Conservation (phyloP, 2,113 vertebrate species). For the Silurus asotus region DNA sequence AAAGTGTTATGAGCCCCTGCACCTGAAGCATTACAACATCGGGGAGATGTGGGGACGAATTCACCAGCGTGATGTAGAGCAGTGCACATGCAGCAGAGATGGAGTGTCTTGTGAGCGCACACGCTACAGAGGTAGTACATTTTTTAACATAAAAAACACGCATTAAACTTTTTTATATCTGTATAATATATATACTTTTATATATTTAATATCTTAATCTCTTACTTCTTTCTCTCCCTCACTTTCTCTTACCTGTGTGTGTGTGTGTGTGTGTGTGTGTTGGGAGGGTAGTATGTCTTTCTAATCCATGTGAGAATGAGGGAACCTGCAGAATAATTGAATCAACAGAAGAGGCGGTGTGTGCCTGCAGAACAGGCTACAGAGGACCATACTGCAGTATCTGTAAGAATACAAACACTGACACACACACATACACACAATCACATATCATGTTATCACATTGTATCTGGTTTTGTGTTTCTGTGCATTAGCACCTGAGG, state of each 20-base stretch:
- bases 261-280: constrained; percentile 33
- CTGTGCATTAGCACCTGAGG: constrained; percentile 66
- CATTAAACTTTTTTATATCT: neutral
- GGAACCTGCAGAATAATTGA: constrained; percentile 79
- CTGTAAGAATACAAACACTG: constrained; percentile 72
- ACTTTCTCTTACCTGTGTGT: neutral
- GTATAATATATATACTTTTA: no score
- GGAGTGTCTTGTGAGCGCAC: constrained; percentile 64
- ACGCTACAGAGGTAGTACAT: constrained; percentile 74
- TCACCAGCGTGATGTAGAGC: constrained; percentile 76
- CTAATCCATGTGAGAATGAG: constrained; percentile 81
- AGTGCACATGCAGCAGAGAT: constrained; percentile 74
- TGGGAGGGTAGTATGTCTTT: constrained; percentile 72
- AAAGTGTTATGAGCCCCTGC: constrained; percentile 84
- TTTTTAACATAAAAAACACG: constrained; percentile 11
- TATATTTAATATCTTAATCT: neutral
- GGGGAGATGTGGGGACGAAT: constrained; percentile 84
- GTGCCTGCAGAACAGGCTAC: constrained; percentile 75
- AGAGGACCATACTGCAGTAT: constrained; percentile 80
- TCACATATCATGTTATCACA: neutral
- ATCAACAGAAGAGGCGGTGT: constrained; percentile 72
- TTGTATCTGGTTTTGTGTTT: neutral
- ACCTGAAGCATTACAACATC: constrained; percentile 78
- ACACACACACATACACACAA: constrained; percentile 9
- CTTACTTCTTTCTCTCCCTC: neutral